phyloP scores from a whole-genome alignment of 2,888 invertebrate species.

The Drosophila borborema region DNA sequence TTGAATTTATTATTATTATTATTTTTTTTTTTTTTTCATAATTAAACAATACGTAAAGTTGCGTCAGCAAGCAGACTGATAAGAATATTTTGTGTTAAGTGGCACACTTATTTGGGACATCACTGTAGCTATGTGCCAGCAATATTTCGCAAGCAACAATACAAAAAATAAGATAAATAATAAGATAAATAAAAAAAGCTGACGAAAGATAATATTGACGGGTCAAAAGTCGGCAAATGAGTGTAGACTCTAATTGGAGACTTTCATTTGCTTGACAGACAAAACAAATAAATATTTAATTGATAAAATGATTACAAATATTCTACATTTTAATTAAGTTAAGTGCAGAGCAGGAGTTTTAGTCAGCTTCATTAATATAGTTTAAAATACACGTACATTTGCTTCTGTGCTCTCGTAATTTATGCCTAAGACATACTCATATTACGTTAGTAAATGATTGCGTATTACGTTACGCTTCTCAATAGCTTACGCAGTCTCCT shows the following conservation, averaged over 20 bases:
- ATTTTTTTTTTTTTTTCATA: constrained; percentile 62
- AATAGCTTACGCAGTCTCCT: constrained; percentile 23
- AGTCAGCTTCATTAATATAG: not conserved
- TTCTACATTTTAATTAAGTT: not conserved
- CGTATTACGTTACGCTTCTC: constrained; percentile 9
- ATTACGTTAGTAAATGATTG: not conserved
- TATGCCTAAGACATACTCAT: not conserved
- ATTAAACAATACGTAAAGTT: constrained; percentile 59
- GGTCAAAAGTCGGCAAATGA: not conserved
- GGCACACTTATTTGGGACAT: constrained; percentile 7
- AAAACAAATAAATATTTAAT: not conserved
- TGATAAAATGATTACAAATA: not conserved
- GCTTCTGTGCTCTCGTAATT: not conserved
- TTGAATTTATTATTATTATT: constrained; percentile 55
- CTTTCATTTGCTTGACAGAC: not conserved
- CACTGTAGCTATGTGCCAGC: constrained; percentile 9
- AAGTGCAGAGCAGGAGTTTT: not conserved
- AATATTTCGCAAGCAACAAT: not conserved
- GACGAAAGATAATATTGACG: not conserved
- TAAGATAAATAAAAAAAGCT: not conserved
- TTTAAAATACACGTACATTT: not conserved
- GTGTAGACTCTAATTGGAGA: not conserved
- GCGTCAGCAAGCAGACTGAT: constrained; percentile 65
- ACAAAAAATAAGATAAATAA: not conserved
- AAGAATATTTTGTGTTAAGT: constrained; percentile 22